These are phyloP conservation scores for Danio aesculapii DNA, from an alignment of 2,797 vertebrate genomes.

Conservation along the genomic window DNA sequence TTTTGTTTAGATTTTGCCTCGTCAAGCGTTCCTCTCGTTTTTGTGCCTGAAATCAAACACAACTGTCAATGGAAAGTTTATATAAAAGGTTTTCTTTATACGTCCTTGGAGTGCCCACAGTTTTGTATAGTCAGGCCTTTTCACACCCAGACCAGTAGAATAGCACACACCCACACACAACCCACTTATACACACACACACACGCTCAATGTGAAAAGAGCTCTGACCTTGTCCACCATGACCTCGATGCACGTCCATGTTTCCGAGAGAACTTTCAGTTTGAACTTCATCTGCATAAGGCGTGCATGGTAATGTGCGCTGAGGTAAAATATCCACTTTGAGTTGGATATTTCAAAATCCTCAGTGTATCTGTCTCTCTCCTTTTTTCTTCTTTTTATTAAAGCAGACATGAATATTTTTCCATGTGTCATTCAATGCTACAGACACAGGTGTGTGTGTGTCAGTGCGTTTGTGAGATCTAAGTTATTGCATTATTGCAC, in stretches of 20 bases:
- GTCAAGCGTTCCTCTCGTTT: constrained; percentile 20
- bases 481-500: constrained; percentile 56
- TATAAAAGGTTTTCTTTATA: constrained; percentile 42
- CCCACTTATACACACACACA: constrained; percentile 10
- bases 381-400: constrained; percentile 42
- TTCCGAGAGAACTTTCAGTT: constrained; percentile 37
- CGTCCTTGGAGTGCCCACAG: constrained; percentile 59
- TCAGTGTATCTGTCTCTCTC: constrained; percentile 31
- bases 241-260: constrained; percentile 31
- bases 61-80: constrained; percentile 38
- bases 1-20: constrained; percentile 18
- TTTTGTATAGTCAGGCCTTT: constrained; percentile 43
- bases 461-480: constrained; percentile 38
- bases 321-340: constrained; percentile 25
- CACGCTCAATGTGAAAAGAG: constrained; percentile 31
- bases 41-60: constrained; percentile 14
- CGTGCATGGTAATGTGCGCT: constrained; percentile 31
- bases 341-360: constrained; percentile 43
- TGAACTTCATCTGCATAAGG: constrained; percentile 43
- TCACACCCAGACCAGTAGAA: constrained; percentile 53
- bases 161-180: constrained; percentile 48
- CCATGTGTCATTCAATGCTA: constrained; percentile 42
- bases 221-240: constrained; percentile 49
- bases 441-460: constrained; percentile 45
- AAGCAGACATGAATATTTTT: constrained; percentile 45